Base-by-base conservation (phyloP, 2,888 invertebrate species). In the Amiota minor region DNA sequence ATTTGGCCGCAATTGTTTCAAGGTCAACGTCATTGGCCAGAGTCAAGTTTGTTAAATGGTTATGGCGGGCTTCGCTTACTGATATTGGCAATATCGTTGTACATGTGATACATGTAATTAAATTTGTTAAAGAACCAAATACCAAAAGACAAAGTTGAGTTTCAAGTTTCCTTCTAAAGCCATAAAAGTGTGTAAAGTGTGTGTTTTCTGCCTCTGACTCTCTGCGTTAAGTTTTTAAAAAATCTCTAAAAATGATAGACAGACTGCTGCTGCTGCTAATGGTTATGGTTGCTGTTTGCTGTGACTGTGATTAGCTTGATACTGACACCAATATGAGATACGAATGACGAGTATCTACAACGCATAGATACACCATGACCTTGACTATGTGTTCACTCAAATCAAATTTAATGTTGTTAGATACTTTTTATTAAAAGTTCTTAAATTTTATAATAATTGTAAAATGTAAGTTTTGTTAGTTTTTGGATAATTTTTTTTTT, bases 91-190 rank as follows among this genome's bases (percentile, higher is more conserved):
- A 35, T 20, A 18, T 20, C 18, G 9, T 18, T 20, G 18, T 11
- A 59, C 8, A 20, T 4, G 10, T 65, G 69, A 73, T 12, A 53
- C 50, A 35, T 72, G 75, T 75, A 74, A 75, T 82, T 84, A 84
- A 83, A 78, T 72, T 69, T 79, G 77, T 71, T 76, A 77, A 82
- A 81, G 82, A 82, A 80, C 81, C 76, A 74, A 83, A 82, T 81
- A 78, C 70, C 69, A 71, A 73, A 69, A 55, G 76, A 74, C 74
- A 72, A 64, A 12, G 70, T 76, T 75, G 68, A 70, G 79, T 79
- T 84, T 83, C 83, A 83, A 80, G 83, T 84, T 83, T 83, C 83
- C 83, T 83, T 83, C 85, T 82, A 70, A 59, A 59, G 59, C 59
- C 59, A 20, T 20, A 59, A 59, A 59, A 76, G 80, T 47, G 53